Percentiles rank a stretch among this genome's conserved stretches.
phyloP scores from a whole-genome alignment of 92 coral and sea anemone species.

The Heliopora coerulea region DNA sequence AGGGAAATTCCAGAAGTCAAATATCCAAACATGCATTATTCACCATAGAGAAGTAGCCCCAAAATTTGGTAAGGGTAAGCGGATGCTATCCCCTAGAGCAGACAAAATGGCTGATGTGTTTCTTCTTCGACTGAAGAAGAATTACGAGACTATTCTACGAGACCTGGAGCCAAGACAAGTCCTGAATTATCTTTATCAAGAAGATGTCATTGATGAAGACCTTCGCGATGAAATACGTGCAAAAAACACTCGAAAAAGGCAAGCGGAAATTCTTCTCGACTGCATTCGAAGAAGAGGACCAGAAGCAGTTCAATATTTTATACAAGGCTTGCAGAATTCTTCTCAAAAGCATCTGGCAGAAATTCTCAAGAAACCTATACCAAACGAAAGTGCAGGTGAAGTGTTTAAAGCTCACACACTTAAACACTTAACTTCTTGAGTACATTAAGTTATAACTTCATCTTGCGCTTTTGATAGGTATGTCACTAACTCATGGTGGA shows the following conservation, averaged over 20 bases:
- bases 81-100: no score
- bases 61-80: no score
- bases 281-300: constrained; percentile 44
- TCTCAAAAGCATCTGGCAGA: constrained; percentile 70
- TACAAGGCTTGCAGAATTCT: constrained; percentile 48
- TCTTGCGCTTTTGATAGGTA: no score
- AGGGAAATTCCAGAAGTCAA: no score
- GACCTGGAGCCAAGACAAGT: constrained; percentile 77
- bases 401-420: no score
- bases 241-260: constrained; percentile 52
- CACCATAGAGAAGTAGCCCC: no score
- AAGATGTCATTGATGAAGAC: constrained; percentile 72
- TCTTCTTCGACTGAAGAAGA: constrained; percentile 53
- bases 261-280: constrained; percentile 55
- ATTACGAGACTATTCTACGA: constrained; percentile 44
- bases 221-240: constrained; percentile 72
- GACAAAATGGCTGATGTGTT: constrained; percentile 33
- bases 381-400: constrained; percentile 16
- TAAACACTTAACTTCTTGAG: no score
- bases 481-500: no score
- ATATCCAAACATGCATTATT: no score
- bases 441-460: no score
- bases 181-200: constrained; percentile 70
- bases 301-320: constrained; percentile 45
- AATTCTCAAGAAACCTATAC: constrained; percentile 49